These are phyloP conservation scores for Aleiodes alternator DNA, from an alignment of 2,888 invertebrate genomes.

Conservation along the genomic window DNA sequence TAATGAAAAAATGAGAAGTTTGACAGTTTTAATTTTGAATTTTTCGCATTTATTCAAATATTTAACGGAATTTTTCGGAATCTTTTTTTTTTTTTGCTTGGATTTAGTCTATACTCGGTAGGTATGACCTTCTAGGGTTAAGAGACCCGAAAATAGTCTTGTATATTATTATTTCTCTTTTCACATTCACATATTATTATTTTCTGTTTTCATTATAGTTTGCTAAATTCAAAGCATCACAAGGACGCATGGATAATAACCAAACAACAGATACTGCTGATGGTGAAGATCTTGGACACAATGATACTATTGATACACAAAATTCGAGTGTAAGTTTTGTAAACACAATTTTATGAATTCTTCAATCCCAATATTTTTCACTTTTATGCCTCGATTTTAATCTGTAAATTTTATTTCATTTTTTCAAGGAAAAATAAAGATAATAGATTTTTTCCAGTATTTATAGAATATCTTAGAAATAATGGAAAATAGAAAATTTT, in stretches of 20 bases:
- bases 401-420: no score
- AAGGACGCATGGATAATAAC: slow-evolving; percentile 49
- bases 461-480: no score
- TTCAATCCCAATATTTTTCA: no score
- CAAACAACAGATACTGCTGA: slow-evolving; percentile 64
- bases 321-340: slow-evolving; percentile 62
- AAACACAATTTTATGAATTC: neutral
- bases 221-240: slow-evolving; percentile 64
- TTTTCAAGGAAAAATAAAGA: no score
- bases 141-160: slow-evolving; percentile 16
- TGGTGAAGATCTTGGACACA: slow-evolving; percentile 62
- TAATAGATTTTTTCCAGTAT: no score
- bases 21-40: neutral
- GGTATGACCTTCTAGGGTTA: slow-evolving; percentile 28
- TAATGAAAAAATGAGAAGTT: neutral
- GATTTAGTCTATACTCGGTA: slow-evolving; percentile 13
- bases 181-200: neutral
- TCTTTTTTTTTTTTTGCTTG: slow-evolving; percentile 3
- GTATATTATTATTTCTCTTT: slow-evolving; percentile 4
- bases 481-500: no score
- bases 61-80: neutral
- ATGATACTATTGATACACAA: slow-evolving; percentile 62
- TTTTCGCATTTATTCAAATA: no score
- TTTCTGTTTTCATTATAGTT: slow-evolving; percentile 55
- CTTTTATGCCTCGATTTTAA: no score